These are phyloP conservation scores for Bombus waltoni DNA, from an alignment of 1,140 invertebrate genomes.

Conservation along the genomic window DNA sequence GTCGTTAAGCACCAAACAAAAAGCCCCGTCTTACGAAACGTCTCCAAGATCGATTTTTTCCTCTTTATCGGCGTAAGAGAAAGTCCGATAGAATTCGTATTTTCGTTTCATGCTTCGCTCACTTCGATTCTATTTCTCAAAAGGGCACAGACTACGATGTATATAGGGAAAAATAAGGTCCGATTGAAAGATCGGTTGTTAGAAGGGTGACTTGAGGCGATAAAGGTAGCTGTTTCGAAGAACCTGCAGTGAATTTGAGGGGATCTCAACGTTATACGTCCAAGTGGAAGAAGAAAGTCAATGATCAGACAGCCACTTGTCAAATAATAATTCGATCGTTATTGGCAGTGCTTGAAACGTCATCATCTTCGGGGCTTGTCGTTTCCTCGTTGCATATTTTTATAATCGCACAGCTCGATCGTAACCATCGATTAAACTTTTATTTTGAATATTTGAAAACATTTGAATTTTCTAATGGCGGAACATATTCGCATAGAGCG, in stretches of 20 bases:
- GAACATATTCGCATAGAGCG: neutral
- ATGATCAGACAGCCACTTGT: conserved; percentile 35
- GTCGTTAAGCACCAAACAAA: neutral
- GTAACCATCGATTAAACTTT: neutral
- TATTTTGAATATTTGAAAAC: neutral
- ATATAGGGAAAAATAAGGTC: neutral
- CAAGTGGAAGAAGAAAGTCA: neutral
- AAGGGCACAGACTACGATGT: neutral
- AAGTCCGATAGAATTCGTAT: neutral
- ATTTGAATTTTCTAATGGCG: neutral
- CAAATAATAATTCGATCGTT: conserved; percentile 48
- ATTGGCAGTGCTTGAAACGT: neutral
- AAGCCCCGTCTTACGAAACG: neutral
- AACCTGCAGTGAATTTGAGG: conserved; percentile 14
- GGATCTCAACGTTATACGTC: neutral
- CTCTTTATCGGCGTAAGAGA: neutral
- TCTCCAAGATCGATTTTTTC: conserved; percentile 26
- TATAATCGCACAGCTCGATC: neutral
- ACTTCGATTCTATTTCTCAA: neutral
- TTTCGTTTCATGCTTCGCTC: conserved; percentile 14
- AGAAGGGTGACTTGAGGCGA: neutral
- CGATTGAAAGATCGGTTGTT: conserved; percentile 21
- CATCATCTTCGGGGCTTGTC: neutral
- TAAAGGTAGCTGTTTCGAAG: neutral
- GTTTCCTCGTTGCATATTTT: neutral